These are phyloP conservation scores for Melieria crassipennis DNA, from an alignment of 2,888 invertebrate genomes.

Conservation along the genomic window DNA sequence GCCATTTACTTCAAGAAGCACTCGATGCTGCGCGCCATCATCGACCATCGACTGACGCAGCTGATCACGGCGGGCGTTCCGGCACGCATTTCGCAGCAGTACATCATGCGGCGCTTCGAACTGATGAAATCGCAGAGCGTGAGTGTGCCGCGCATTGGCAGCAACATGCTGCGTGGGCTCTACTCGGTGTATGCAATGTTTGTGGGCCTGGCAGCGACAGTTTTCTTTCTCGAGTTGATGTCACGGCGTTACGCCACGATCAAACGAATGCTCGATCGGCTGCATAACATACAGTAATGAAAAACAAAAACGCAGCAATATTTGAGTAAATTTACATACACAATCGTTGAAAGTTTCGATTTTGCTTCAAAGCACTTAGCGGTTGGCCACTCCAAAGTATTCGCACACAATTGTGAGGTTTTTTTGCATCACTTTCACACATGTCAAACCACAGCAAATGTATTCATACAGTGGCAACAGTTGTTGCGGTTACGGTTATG, in stretches of 20 bases:
- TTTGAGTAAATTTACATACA: too few relatives aligned
- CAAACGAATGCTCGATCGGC: slow-evolving; percentile 18
- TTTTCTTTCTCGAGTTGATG: slow-evolving; percentile 43
- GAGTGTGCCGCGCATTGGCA: slow-evolving; percentile 34
- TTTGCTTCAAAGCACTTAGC: too few relatives aligned
- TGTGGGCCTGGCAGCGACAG: slow-evolving; percentile 24
- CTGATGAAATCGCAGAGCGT: slow-evolving; percentile 31
- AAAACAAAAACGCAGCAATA: too few relatives aligned
- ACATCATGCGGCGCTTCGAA: slow-evolving; percentile 19
- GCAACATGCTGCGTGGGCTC: slow-evolving; percentile 39
- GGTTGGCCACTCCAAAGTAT: too few relatives aligned
- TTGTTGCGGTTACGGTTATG: background rate
- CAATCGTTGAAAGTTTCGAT: too few relatives aligned
- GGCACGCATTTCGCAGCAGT: slow-evolving; percentile 29
- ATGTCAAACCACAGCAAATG: background rate
- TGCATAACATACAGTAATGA: background rate
- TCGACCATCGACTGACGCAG: slow-evolving; percentile 50
- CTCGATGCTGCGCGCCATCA: slow-evolving; percentile 47
- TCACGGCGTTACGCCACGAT: background rate
- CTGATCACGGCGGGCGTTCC: slow-evolving; percentile 51
- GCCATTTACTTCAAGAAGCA: slow-evolving; percentile 52
- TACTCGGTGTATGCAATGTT: slow-evolving; percentile 38
- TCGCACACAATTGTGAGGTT: too few relatives aligned
- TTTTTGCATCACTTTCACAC: too few relatives aligned
- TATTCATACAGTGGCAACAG: background rate